phyloP scores from a whole-genome alignment of 2,113 vertebrate species.

The Saccopteryx leptura region DNA sequence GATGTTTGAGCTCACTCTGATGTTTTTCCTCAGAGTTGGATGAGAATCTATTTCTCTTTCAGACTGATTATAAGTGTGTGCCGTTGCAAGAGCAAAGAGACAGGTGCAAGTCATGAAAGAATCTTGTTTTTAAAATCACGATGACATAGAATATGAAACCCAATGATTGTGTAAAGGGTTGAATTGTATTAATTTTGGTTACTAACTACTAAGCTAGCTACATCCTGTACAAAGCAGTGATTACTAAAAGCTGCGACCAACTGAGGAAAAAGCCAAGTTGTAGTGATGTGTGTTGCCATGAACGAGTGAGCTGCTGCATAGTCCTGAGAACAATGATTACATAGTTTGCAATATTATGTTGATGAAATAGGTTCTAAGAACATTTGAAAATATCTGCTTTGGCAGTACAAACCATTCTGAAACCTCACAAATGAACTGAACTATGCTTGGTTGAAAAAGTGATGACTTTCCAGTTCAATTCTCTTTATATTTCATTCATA shows the following conservation, averaged over 20 bases:
- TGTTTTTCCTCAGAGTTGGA: not conserved
- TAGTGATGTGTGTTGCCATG: constrained; percentile 7
- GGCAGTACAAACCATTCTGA: constrained; percentile 53
- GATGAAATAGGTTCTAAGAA: constrained; percentile 66
- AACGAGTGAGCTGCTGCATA: constrained; percentile 49
- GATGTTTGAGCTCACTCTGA: not conserved
- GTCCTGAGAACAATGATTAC: constrained; percentile 71
- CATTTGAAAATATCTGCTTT: constrained; percentile 70
- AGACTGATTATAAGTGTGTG: not conserved
- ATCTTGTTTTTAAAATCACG: constrained; percentile 37
- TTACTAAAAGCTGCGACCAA: constrained; percentile 38
- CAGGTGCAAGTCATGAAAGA: constrained; percentile 38
- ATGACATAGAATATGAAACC: not conserved
- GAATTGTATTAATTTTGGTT: constrained; percentile 58
- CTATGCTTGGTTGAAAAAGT: constrained; percentile 60
- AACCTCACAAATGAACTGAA: constrained; percentile 70
- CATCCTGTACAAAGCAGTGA: not conserved
- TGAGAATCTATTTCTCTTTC: not conserved
- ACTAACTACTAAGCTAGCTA: constrained; percentile 59
- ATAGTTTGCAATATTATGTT: constrained; percentile 68
- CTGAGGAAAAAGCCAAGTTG: constrained; percentile 48
- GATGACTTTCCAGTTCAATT: constrained; percentile 25
- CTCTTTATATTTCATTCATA: constrained; percentile 54
- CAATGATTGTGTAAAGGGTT: not conserved
- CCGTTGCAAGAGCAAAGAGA: not conserved